A percentile compares a stretch with the other conserved stretches of the same genome.
Conservation (phyloP, 1,140 invertebrate genomes). For the Asobara japonica region DNA sequence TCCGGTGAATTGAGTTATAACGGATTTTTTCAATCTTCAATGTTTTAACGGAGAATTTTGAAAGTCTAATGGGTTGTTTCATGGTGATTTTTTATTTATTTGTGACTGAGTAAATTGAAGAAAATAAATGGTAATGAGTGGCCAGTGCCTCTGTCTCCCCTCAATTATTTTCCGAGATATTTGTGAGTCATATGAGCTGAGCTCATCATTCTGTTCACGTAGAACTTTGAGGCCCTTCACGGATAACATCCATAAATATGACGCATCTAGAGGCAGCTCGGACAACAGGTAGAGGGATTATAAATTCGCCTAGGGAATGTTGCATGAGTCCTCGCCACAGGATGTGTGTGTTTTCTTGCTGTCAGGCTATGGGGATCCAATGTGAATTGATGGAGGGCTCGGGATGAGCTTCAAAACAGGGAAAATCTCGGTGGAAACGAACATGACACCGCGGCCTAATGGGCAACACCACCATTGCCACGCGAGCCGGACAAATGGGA, state of each 20-base stretch:
- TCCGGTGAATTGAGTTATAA: too few relatives aligned
- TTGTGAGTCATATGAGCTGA: constrained; percentile 14
- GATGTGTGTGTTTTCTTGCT: neutral
- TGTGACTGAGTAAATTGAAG: neutral
- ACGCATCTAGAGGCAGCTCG: constrained; percentile 22
- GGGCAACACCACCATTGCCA: constrained; percentile 49
- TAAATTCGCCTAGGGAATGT: constrained; percentile 49
- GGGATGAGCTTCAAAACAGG: neutral
- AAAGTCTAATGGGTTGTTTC: too few relatives aligned
- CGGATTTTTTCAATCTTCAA: too few relatives aligned
- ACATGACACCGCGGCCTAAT: constrained; percentile 51
- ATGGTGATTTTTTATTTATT: neutral
- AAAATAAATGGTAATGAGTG: neutral
- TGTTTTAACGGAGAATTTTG: too few relatives aligned
- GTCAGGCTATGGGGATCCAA: neutral
- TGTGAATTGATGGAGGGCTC: neutral
- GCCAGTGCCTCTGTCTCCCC: neutral
- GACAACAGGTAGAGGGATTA: constrained; percentile 32
- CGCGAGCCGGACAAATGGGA: constrained; percentile 38
- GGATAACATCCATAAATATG: constrained; percentile 42
- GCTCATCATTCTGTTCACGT: neutral
- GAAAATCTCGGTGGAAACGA: constrained; percentile 33
- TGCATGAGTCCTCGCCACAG: constrained; percentile 43
- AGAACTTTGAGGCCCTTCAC: constrained; percentile 9
- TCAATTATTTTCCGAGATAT: constrained; percentile 5